Evolutionary conservation across 1,140 invertebrate genomes (phyloP).

Genomic region (Pseudachorutes palmiensis): DNA sequence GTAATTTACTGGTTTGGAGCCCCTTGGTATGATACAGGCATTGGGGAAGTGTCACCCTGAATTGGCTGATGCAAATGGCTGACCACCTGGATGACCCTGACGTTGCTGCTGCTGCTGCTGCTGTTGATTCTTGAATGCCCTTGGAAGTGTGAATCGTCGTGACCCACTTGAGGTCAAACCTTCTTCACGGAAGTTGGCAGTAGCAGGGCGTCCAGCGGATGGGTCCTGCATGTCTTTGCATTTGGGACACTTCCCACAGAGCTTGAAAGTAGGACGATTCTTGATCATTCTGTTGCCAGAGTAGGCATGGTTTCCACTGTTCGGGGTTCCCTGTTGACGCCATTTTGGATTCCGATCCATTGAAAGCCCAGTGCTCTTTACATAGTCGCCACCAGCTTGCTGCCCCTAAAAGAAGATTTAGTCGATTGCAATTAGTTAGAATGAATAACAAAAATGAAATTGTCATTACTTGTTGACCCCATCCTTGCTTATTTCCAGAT

Average conservation of each 20-base stretch:
- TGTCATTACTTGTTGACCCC: too few relatives aligned
- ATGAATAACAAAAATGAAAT: too few relatives aligned
- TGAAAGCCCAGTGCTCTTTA: neutral
- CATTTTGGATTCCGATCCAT: constrained; percentile 15
- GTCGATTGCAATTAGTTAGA: too few relatives aligned
- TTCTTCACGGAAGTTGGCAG: neutral
- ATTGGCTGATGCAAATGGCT: too few relatives aligned
- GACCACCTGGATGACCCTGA: too few relatives aligned
- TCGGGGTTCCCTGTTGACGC: neutral
- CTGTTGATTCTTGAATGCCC: neutral
- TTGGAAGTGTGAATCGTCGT: neutral
- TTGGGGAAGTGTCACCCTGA: too few relatives aligned
- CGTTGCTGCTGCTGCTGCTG: too few relatives aligned
- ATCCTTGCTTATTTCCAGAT: too few relatives aligned
- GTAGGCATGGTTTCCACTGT: neutral
- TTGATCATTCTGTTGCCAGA: neutral
- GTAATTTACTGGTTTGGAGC: too few relatives aligned
- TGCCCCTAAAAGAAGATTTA: too few relatives aligned
- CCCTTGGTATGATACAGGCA: too few relatives aligned
- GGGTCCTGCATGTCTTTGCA: constrained; percentile 14
- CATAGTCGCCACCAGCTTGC: neutral
- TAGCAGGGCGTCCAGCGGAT: neutral
- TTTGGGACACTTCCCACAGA: constrained; percentile 23
- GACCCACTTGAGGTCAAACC: too few relatives aligned
- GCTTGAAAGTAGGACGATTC: neutral